A percentile compares a stretch with the other conserved stretches of the same genome.
These are phyloP conservation scores for Cyrtorhinus lividipennis DNA, from an alignment of 1,140 invertebrate genomes.

Conservation along the genomic window DNA sequence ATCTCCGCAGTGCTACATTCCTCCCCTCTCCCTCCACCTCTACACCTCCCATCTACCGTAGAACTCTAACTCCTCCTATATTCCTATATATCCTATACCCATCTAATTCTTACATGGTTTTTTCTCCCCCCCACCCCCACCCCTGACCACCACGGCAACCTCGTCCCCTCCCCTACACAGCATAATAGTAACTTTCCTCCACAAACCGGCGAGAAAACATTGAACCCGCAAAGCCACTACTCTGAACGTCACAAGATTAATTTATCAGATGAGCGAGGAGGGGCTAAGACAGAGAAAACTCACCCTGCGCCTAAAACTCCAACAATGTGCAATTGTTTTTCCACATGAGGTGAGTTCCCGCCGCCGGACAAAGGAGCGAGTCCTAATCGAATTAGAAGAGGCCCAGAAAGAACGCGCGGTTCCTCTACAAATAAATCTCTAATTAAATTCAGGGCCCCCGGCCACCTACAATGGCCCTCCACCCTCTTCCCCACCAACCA, in stretches of 20 bases:
- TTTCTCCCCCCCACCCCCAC: not conserved
- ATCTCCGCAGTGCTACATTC: constrained; percentile 22
- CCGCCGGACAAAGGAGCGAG: constrained; percentile 7
- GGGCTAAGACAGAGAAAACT: constrained; percentile 11
- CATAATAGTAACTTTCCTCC: not conserved
- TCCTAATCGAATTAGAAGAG: constrained; percentile 10
- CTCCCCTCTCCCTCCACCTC: constrained; percentile 4
- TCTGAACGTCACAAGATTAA: constrained; percentile 14
- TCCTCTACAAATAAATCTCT: constrained; percentile 15
- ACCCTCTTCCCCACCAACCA: not conserved
- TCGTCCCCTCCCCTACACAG: no score
- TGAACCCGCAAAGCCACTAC: constrained; percentile 10
- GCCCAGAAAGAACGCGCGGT: constrained; percentile 3
- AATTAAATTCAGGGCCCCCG: constrained; percentile 14
- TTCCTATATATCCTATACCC: constrained; percentile 10
- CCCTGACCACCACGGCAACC: no score
- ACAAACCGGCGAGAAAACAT: constrained; percentile 9
- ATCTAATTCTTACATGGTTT: constrained; percentile 11
- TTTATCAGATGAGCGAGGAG: constrained; percentile 16
- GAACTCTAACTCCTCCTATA: not conserved
- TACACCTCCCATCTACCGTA: constrained; percentile 7
- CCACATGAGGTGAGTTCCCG: constrained; percentile 10
- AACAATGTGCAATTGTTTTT: constrained; percentile 15
- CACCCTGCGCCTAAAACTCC: not conserved
- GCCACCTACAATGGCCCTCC: constrained; percentile 12